Evolutionary conservation across 2,888 invertebrate species (phyloP).

Genomic region (Hipparchia semele): DNA sequence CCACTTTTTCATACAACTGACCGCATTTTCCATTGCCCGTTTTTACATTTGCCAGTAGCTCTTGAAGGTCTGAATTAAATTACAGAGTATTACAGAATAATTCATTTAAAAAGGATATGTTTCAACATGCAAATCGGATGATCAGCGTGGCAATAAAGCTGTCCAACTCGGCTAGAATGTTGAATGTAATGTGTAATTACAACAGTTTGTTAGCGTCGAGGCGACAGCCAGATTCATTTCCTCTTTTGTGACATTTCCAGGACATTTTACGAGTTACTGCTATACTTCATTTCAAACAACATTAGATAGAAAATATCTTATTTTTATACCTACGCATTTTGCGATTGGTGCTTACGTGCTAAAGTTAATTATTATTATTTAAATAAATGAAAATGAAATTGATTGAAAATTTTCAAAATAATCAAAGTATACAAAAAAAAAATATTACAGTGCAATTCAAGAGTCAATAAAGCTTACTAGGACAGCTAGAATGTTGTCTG

Average conservation of each 20-base stretch:
- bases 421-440: not conserved
- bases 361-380: no score
- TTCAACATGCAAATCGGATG: not conserved
- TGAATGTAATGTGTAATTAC: conserved; percentile 19
- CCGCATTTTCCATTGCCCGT: no score
- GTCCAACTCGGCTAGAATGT: conserved; percentile 5
- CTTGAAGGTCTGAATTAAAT: no score
- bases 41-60: no score
- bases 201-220: not conserved
- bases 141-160: conserved; percentile 11
- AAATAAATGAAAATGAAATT: no score
- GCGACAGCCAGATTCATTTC: conserved; percentile 28
- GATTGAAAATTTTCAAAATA: no score
- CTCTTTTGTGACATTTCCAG: conserved; percentile 16
- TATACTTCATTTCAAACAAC: not conserved
- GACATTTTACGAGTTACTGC: not conserved
- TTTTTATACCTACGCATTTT: no score
- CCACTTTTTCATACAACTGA: no score
- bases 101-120: not conserved
- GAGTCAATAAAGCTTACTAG: not conserved
- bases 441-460: not conserved
- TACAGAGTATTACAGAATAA: no score
- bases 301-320: not conserved
- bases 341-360: no score
- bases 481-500: not conserved